Conservation (phyloP, 2,888 invertebrate genomes). For the Troides helena region DNA sequence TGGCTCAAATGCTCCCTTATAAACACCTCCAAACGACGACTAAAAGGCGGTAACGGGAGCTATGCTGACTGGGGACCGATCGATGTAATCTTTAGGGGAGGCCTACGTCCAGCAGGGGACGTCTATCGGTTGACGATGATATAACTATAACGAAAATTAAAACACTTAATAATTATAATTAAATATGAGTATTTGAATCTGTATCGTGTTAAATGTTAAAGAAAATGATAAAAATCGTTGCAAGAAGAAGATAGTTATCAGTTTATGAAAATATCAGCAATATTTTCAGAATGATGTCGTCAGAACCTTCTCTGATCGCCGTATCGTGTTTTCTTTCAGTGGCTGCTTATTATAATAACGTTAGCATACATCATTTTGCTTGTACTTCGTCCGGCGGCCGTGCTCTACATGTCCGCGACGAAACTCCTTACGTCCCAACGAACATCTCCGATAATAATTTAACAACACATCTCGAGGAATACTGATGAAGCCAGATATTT, state of each 20-base stretch:
- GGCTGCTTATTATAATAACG: constrained; percentile 62
- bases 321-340: constrained; percentile 58
- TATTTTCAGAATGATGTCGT: too few species aligned
- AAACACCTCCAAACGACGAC: too few species aligned
- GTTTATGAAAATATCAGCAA: not conserved
- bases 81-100: too few species aligned
- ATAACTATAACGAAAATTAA: too few species aligned
- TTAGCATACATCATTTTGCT: constrained; percentile 70
- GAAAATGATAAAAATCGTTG: not conserved
- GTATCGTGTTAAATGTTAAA: not conserved
- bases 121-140: too few species aligned
- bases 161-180: too few species aligned
- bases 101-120: too few species aligned
- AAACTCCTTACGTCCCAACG: constrained; percentile 37
- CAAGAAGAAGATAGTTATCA: not conserved
- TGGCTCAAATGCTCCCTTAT: too few species aligned
- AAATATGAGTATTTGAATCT: too few species aligned
- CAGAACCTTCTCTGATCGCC: constrained; percentile 36
- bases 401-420: constrained; percentile 46
- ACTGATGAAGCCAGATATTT: constrained; percentile 46
- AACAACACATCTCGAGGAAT: constrained; percentile 49
- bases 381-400: constrained; percentile 56
- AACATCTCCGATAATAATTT: constrained; percentile 45
- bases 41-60: too few species aligned
- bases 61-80: too few species aligned